Conservation (phyloP, 1,140 invertebrate genomes). For the Papilio machaon region DNA sequence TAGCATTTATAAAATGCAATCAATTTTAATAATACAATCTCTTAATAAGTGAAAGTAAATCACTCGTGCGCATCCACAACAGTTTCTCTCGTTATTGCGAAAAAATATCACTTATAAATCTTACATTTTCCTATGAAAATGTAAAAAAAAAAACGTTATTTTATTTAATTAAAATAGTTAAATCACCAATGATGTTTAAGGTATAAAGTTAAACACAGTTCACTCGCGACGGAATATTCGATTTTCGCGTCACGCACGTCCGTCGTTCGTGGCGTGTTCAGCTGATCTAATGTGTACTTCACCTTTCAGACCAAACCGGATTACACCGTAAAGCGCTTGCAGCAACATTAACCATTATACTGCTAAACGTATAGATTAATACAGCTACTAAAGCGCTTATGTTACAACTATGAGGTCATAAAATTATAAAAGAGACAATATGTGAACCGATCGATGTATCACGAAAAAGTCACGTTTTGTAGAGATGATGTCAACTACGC, state of each 20-base stretch:
- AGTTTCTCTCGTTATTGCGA: conserved; percentile 49
- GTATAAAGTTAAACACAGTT: conserved; percentile 47
- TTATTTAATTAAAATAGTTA: conserved; percentile 39
- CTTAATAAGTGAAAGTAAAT: conserved; percentile 61
- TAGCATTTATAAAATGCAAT: conserved; percentile 29
- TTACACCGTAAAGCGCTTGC: conserved; percentile 52
- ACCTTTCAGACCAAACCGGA: conserved; percentile 50
- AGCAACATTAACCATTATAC: conserved; percentile 43
- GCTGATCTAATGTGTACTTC: conserved; percentile 63
- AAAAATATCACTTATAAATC: neutral
- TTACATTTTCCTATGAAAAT: conserved; percentile 10
- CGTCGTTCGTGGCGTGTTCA: conserved; percentile 53
- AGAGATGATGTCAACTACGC: neutral
- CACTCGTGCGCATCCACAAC: conserved; percentile 68
- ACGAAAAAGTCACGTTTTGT: conserved; percentile 11
- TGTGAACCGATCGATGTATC: neutral
- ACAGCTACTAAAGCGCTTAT: conserved; percentile 52
- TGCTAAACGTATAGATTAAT: conserved; percentile 41
- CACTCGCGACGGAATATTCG: conserved; percentile 58
- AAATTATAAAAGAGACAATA: conserved; percentile 16
- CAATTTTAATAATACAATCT: conserved; percentile 41
- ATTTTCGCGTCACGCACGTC: conserved; percentile 52
- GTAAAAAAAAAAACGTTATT: neutral
- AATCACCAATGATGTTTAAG: conserved; percentile 42
- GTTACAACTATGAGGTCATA: conserved; percentile 21